These are phyloP conservation scores for Isichthys henryi DNA, from an alignment of 2,113 vertebrate species.

Conservation along the genomic window DNA sequence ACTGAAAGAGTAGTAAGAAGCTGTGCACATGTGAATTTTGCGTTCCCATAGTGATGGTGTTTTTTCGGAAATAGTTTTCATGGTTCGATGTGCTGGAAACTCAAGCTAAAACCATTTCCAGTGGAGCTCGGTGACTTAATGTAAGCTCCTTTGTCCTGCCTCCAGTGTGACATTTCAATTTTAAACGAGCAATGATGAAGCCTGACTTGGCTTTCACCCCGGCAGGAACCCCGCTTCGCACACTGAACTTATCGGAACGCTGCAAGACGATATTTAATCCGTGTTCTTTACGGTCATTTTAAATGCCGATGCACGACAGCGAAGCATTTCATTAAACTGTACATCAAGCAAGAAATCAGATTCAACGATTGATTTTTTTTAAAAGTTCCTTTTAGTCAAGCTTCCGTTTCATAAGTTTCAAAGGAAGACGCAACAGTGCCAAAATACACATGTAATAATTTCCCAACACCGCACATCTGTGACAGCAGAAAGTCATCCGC, in stretches of 20 bases:
- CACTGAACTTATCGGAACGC: background rate
- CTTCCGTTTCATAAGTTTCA: background rate
- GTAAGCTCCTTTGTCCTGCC: background rate
- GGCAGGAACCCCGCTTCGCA: background rate
- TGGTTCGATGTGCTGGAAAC: background rate
- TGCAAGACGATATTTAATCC: background rate
- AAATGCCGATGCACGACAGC: background rate
- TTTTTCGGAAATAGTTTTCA: background rate
- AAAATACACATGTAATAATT: background rate
- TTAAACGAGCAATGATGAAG: background rate
- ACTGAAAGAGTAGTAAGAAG: background rate
- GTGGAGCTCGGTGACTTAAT: background rate
- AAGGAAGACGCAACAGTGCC: background rate
- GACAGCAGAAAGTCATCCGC: background rate
- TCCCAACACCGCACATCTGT: background rate
- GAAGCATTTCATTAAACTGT: background rate
- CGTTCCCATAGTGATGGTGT: background rate
- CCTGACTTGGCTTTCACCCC: background rate
- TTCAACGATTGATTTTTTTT: background rate
- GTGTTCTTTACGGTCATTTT: background rate
- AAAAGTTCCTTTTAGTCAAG: background rate
- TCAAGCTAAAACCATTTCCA: background rate
- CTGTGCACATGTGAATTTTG: background rate
- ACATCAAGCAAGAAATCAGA: background rate
- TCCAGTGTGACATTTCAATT: slow-evolving; percentile 8